Evolutionary conservation across 30 jellyfish, hydroid and myxozoan genomes (phyloP).

Genomic region (Chrysaora quinquecirrha): DNA sequence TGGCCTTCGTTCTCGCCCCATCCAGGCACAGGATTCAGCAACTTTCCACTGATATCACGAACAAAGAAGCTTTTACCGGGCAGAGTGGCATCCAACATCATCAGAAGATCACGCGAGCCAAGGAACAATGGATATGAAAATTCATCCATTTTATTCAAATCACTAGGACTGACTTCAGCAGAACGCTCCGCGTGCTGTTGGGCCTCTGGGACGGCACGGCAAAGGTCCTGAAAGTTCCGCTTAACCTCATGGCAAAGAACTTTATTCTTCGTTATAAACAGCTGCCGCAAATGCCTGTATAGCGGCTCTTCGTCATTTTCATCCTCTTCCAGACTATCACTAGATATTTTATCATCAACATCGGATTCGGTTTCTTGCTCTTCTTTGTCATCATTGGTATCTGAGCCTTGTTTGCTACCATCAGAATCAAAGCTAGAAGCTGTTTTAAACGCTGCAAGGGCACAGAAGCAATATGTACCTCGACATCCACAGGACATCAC

Average conservation of each 20-base stretch:
- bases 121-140: constrained; percentile 74
- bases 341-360: constrained; percentile 11
- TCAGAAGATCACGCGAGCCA: constrained; percentile 75
- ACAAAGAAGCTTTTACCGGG: constrained; percentile 76
- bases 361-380: no score
- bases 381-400: no score
- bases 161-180: background rate
- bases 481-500: background rate
- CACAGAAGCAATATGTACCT: background rate
- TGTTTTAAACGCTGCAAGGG: background rate
- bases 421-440: no score
- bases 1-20: constrained; percentile 83
- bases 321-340: background rate
- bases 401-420: no score
- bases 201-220: constrained; percentile 58
- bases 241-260: constrained; percentile 79
- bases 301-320: constrained; percentile 18
- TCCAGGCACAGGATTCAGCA: constrained; percentile 68
- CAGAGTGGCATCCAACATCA: constrained; percentile 75
- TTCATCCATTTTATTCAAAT: constrained; percentile 13
- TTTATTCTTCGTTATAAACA: constrained; percentile 82
- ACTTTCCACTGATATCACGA: constrained; percentile 65
- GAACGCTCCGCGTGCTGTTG: constrained; percentile 1
- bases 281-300: constrained; percentile 83
- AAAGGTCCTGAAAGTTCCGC: constrained; percentile 69